Percentiles rank a stretch among this genome's conserved stretches.
phyloP scores from a whole-genome alignment of 2,888 invertebrate genomes.

The Suillia variegata region DNA sequence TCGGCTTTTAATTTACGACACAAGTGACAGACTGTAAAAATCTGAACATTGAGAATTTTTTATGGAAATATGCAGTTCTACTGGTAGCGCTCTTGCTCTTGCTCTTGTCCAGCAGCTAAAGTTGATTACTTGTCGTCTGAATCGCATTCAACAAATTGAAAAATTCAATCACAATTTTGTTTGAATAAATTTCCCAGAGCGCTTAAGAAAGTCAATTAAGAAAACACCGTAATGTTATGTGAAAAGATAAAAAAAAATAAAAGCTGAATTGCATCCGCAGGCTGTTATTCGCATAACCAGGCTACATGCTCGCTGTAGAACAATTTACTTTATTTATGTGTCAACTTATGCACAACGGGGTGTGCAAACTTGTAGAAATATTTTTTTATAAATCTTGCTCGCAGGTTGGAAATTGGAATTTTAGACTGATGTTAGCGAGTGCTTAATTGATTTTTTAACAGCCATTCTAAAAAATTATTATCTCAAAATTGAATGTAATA shows the following conservation, averaged over 20 bases:
- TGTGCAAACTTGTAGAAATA: too few species aligned
- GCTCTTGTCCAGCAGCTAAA: too few species aligned
- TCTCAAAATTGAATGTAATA: too few species aligned
- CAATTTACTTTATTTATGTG: neutral
- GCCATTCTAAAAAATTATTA: too few species aligned
- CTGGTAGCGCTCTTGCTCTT: too few species aligned
- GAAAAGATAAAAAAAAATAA: neutral
- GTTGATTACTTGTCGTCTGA: neutral
- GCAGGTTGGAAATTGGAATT: too few species aligned
- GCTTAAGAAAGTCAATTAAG: neutral
- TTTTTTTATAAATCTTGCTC: too few species aligned
- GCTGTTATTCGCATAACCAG: neutral
- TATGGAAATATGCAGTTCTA: neutral
- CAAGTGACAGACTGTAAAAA: neutral
- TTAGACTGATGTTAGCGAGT: too few species aligned
- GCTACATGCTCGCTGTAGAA: neutral
- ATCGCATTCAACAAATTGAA: conserved; percentile 1
- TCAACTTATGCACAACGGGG: neutral
- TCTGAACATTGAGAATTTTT: neutral
- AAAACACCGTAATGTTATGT: neutral
- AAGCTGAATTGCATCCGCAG: neutral
- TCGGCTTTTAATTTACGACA: neutral
- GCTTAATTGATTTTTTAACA: too few species aligned
- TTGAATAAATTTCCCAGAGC: neutral
- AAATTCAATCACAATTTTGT: neutral